Base-by-base conservation (phyloP, 1,140 invertebrate species). In the Procambarus virginalis region DNA sequence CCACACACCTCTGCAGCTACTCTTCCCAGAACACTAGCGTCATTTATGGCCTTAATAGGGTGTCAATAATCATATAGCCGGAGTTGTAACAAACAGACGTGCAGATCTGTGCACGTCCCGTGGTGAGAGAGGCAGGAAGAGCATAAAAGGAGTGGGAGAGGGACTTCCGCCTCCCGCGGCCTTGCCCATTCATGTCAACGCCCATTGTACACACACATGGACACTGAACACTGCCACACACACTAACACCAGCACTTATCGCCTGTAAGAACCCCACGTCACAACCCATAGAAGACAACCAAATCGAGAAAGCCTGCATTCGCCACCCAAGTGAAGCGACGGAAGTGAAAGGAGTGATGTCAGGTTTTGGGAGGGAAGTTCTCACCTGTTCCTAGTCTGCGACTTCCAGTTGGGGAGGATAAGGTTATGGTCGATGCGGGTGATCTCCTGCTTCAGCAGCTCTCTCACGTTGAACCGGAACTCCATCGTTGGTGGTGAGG, bases 381-480 rank as follows among this genome's bases (percentile, higher is more conserved):
- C 80, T 78, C 86, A 87, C 86, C 86, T 87, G 78, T 87, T 87
- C 20, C 46, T 87, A 2, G 86, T 87, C 3, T 77, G 0, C 2
- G 60, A 80, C 14, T 55, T 70, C 86, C 86, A 87, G 17, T 55
- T 34, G 14, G n/a, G 22, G 17, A 87, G 17, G n/a, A 87, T 87
- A 45, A 87, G 86, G 2, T 68, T 70, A 51, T 87, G 73, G 78
- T 87, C 86, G n/a, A 87, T 64, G 10, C n/a, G 6, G 1, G 86
- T 80, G 10, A 87, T 81, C 20, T 87, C 86, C 20, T 87, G 78
- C 17, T n/a, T 46, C 4, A 87, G 20, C 17, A 87, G 22, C 2
- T 22, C 22, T 20, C 60, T 60, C 77, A 87, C 86, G 22, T 79
- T 60, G 79, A 87, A 87, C 48, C 86, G 20, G 77, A 87, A 87